Evolutionary conservation across 2,888 invertebrate species (phyloP), one percentile per base, ranked within the genome.

Genomic region (Holacanthella duospinosa): DNA sequence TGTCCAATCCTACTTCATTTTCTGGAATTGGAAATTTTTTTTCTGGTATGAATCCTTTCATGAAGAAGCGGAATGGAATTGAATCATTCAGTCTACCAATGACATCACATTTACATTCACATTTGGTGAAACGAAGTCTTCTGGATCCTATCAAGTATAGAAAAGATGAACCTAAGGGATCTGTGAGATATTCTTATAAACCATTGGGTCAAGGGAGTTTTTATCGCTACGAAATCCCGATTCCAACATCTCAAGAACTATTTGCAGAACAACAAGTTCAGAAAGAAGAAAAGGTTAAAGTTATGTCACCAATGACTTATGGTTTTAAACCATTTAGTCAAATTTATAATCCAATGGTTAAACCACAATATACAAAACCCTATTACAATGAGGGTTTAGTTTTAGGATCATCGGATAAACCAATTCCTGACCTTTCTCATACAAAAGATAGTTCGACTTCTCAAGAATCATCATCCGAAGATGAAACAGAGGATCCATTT

Each of bases 401-500:
- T n/a, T n/a, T n/a, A n/a, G n/a, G n/a, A n/a, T n/a, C n/a, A n/a
- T n/a, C n/a, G n/a, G n/a, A n/a, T n/a, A n/a, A n/a, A n/a, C n/a
- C n/a, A n/a, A n/a, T n/a, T n/a, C n/a, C n/a, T n/a, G 21, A 48
- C n/a, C 48, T n/a, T 4, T 4, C 4, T 9, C 48, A 48, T 21
- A 36, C 36, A 36, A 36, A 36, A 48, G 48, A 9, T 16, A 9
- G 4, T n/a, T 16, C 4, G 48, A 48, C 48, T 16, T 4, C 6
- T 9, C 4, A 28, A 9, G 29, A 3, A 29, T 4, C 27, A 58
- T 9, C 12, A 4, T 3, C 6, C 12, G 27, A 21, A 6, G 24
- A 9, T n/a, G 58, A 58, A 29, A 58, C 28, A 36, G 64, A 61
- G n/a, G 61, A 64, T 24, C 59, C 64, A n/a, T 66, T 62, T 44